Base-by-base conservation (phyloP, 2,888 invertebrate species). In the Eupithecia subumbrata region DNA sequence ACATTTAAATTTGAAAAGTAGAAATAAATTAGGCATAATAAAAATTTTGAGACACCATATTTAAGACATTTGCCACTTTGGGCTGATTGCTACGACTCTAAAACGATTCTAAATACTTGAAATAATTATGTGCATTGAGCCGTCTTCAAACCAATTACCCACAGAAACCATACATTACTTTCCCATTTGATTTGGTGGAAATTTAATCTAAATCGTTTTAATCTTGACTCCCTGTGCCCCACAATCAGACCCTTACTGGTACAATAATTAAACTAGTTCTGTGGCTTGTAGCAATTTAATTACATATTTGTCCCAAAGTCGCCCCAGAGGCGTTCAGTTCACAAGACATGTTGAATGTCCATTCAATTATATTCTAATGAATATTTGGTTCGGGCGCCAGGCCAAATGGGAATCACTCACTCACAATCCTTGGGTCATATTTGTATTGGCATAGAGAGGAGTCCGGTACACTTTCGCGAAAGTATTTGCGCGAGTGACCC, bases 291-390 rank as follows among this genome's bases (percentile, higher is more conserved):
- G 84, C 86, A 86, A 90, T 90, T 90, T 88, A 90, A 90, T 90
- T 90, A 90, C 87, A 84, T 85, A 86, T 89, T 90, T 87, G 88
- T 86, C 87, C 90, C 88, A 37, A 60, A 73, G 67, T 73, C 70
- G 48, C 69, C 66, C 56, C 60, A 70, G 70, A 73, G 69, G 37
- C 56, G 68, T 76, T 76, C 71, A 76, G 79, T 56, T 79, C 70
- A 76, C 82, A 84, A 87, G 87, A 86, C 86, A 86, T 84, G 86
- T 86, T 85, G 85, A 82, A 88, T 87, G 87, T 87, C 86, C 83
- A 86, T 90, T 88, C 88, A 87, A 90, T 90, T 89, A 89, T 84
- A 76, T 84, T 82, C 79, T 77, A 82, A 87, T 87, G 83, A 86
- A 84, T 81, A 77, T 80, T 81, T 76, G 76, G 74, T 71, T 73